phyloP scores from a whole-genome alignment of 2,113 vertebrate genomes.

The Capreolus pygargus region DNA sequence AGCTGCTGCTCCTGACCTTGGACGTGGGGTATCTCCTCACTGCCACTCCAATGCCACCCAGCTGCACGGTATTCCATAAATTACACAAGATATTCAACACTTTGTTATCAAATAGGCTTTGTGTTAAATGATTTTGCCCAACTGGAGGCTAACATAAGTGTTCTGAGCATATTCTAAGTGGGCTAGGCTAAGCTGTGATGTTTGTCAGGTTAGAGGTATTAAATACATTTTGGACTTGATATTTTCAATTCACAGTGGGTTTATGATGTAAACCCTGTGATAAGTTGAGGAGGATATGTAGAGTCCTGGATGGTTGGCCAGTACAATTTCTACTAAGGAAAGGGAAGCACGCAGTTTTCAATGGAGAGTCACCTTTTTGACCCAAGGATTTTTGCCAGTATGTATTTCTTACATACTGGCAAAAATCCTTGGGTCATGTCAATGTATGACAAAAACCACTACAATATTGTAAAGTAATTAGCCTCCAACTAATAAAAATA shows the following conservation, averaged over 20 bases:
- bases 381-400: background rate
- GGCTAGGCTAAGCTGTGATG: background rate
- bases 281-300: background rate
- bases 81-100: background rate
- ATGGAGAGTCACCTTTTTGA: background rate
- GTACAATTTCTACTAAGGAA: background rate
- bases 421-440: too few species aligned
- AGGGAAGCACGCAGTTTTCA: background rate
- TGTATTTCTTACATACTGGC: background rate
- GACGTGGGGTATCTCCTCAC: background rate
- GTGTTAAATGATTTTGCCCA: background rate
- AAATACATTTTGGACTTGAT: background rate
- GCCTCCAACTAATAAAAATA: too few species aligned
- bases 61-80: background rate
- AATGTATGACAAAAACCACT: too few species aligned
- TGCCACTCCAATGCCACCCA: rapidly evolving
- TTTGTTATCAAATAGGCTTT: background rate
- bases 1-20: background rate
- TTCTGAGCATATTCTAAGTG: background rate
- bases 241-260: background rate
- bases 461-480: too few species aligned
- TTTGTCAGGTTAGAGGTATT: background rate
- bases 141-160: background rate
- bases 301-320: background rate
- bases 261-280: background rate